Conservation (phyloP, 1,140 invertebrate species). For the Tetragonula clypearis region DNA sequence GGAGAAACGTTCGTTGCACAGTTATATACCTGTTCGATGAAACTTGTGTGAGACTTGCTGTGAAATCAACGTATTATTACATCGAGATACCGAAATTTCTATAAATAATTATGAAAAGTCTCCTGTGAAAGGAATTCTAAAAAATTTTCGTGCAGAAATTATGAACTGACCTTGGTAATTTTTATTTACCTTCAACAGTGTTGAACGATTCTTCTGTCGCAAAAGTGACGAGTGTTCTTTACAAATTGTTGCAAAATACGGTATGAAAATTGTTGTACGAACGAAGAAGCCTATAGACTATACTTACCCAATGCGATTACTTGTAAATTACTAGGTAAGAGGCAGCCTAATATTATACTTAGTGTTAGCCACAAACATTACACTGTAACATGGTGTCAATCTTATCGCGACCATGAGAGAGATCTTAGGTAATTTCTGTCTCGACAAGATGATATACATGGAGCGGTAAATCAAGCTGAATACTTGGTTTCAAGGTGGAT, state of each 20-base stretch:
- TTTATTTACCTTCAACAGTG: too few relatives aligned
- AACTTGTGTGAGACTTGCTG: too few relatives aligned
- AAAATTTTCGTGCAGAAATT: too few relatives aligned
- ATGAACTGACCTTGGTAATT: too few relatives aligned
- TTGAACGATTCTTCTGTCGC: too few relatives aligned
- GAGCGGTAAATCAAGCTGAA: neutral
- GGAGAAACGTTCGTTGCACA: neutral
- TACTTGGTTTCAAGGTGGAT: neutral
- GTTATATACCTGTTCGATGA: neutral
- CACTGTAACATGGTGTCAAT: neutral
- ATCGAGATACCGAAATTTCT: too few relatives aligned
- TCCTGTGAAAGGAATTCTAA: too few relatives aligned
- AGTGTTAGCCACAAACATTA: neutral
- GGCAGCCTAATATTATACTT: neutral
- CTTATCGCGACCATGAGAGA: neutral
- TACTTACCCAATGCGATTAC: neutral
- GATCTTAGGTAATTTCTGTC: neutral
- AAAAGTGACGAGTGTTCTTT: neutral
- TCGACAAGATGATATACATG: neutral
- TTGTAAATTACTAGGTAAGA: neutral
- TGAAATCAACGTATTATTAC: too few relatives aligned
- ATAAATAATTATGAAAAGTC: too few relatives aligned
- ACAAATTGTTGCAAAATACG: too few relatives aligned
- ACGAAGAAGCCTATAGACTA: neutral
- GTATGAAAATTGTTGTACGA: neutral